These are phyloP conservation scores for Babylonia areolata DNA, from an alignment of 1,140 invertebrate species.

Conservation along the genomic window DNA sequence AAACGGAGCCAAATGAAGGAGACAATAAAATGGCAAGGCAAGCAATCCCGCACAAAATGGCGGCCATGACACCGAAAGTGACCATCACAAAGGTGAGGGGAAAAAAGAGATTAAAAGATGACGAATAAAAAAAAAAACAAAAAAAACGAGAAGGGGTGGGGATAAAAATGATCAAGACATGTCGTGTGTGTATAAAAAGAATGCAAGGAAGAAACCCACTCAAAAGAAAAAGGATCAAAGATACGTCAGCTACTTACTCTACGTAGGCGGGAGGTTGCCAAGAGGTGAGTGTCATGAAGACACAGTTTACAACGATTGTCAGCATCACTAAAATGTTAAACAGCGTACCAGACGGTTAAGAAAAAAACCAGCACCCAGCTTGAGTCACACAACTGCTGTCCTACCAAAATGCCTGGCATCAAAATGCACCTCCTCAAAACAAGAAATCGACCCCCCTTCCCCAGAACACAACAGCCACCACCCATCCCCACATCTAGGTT, in stretches of 20 bases:
- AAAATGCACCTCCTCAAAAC: too few relatives aligned
- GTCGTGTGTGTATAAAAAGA: neutral
- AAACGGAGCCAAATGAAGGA: neutral
- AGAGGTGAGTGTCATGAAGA: slow-evolving; percentile 88
- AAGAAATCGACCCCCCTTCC: too few relatives aligned
- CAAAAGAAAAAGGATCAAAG: neutral
- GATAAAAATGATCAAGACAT: too few relatives aligned
- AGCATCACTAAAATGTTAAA: slow-evolving; percentile 97
- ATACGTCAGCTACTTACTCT: slow-evolving; percentile 46
- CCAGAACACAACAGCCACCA: too few relatives aligned
- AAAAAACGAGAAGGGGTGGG: slow-evolving; percentile 13
- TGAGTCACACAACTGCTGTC: too few relatives aligned
- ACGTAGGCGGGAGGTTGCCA: slow-evolving; percentile 33
- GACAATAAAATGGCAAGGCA: neutral
- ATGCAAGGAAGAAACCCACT: neutral
- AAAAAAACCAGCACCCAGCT: slow-evolving; percentile 31
- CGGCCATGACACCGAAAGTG: slow-evolving; percentile 14
- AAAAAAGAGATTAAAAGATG: neutral
- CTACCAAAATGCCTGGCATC: too few relatives aligned
- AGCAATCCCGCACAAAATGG: slow-evolving; percentile 25
- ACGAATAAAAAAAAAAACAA: neutral
- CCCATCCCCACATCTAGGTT: too few relatives aligned
- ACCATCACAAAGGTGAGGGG: neutral
- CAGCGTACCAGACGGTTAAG: slow-evolving; percentile 77
- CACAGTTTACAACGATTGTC: slow-evolving; percentile 97